Conservation (phyloP, 2,113 vertebrate species). For the Mus pahari region DNA sequence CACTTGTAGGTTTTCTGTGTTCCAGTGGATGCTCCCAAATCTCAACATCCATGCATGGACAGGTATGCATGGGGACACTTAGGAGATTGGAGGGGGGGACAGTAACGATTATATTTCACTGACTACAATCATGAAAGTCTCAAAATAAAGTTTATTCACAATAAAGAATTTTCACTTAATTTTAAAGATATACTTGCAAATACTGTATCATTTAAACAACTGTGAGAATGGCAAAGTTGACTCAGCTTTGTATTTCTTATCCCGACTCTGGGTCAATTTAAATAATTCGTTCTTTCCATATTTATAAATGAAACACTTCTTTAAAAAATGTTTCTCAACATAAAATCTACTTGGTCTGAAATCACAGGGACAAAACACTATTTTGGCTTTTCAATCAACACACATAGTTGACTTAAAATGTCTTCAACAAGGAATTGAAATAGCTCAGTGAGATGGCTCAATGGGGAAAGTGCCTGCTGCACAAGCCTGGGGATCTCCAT, state of each 20-base stretch:
- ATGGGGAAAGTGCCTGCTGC: background rate
- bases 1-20: background rate
- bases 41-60: background rate
- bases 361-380: conserved; percentile 84
- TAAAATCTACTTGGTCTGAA: conserved; percentile 85
- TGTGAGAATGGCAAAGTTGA: conserved; percentile 76
- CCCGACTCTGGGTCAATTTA: conserved; percentile 75
- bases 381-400: conserved; percentile 79
- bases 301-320: conserved; percentile 82
- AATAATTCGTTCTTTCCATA: conserved; percentile 84
- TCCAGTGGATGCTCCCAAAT: no score
- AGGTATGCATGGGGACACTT: background rate
- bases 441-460: background rate
- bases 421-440: conserved; percentile 51
- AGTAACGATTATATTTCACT: background rate
- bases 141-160: conserved; percentile 33
- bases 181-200: conserved; percentile 80
- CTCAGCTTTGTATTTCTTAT: conserved; percentile 67
- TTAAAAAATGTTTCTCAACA: conserved; percentile 81
- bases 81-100: background rate
- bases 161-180: conserved; percentile 70
- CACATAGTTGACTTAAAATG: conserved; percentile 72
- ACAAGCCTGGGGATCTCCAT: no score
- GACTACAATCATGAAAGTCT: background rate
- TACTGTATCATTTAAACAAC: conserved; percentile 76